Base-by-base conservation (phyloP, 1,140 invertebrate species). In the Achroia grisella region DNA sequence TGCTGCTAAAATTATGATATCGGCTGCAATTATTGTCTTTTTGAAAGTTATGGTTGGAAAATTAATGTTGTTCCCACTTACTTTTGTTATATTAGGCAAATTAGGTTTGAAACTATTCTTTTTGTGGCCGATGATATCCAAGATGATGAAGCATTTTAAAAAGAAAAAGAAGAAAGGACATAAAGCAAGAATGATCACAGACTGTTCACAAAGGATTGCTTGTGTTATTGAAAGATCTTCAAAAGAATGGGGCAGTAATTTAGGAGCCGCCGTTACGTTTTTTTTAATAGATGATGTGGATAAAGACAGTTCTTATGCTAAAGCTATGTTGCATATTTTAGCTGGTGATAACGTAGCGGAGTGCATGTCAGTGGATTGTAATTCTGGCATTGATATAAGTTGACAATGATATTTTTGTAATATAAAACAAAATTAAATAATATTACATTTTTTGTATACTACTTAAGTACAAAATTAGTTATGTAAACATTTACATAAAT, bases 291-390 rank as follows among this genome's bases (percentile, higher is more conserved):
- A 79, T 33, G 78, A 84, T 45, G 56, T 79, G 4, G 71, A 78
- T 29, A 69, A 81, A 48, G 78, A 82, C 41, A 61, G 64, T 54
- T 64, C 62, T 13, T 60, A 76, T 36, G 75, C 75, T 39, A 79
- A 73, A 66, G 70, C 64, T 48, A 57, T 85, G 51, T 52, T 83
- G 44, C 75, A 64, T 47, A 63, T 78, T 56, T 68, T 85, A 51
- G 71, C 81, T 10, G 73, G 75, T 40, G 71, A 81, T 51, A 73
- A 81, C 56, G 73, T 85, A 47, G 77, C 81, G 15, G 47, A 79
- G 69, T 85, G 81, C 67, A 82, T 85, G 76, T 73, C 74, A 64
- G 44, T 85, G 48, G 77, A 82, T 39, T 85, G 81, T 62, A 75
- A 64, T 68, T 71, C 75, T 45, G 81, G 78, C 37, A 60, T 36